These are phyloP conservation scores for Artibeus jamaicensis DNA, from an alignment of 2,797 vertebrate species.

Conservation along the genomic window DNA sequence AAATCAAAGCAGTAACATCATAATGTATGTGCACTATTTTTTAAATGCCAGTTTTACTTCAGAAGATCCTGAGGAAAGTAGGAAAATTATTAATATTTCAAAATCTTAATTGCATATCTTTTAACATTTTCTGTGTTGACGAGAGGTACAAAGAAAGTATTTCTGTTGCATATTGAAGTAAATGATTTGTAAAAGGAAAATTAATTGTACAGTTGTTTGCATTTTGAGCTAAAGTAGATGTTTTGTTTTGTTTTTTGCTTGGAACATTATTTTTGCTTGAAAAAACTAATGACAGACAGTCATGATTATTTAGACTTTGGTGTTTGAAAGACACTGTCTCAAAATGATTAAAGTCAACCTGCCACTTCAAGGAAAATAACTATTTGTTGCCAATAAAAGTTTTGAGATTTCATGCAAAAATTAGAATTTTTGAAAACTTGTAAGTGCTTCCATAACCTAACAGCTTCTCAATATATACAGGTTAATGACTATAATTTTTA, in stretches of 20 bases:
- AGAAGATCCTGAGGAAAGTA: background rate
- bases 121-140: background rate
- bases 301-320: background rate
- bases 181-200: background rate
- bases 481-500: background rate
- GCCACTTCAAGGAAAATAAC: background rate
- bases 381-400: background rate
- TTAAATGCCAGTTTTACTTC: background rate
- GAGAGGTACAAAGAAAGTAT: background rate
- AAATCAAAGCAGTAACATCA: background rate
- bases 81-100: background rate
- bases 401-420: slow-evolving; percentile 31
- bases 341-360: slow-evolving; percentile 19
- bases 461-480: background rate
- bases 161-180: background rate
- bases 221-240: background rate
- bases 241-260: background rate
- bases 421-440: background rate
- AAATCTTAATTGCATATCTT: background rate
- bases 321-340: background rate
- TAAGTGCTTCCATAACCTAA: background rate
- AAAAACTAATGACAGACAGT: background rate
- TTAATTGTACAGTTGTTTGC: background rate
- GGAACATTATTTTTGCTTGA: background rate
- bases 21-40: background rate